phyloP scores from a whole-genome alignment of 2,113 vertebrate genomes.

The Perca fluviatilis region DNA sequence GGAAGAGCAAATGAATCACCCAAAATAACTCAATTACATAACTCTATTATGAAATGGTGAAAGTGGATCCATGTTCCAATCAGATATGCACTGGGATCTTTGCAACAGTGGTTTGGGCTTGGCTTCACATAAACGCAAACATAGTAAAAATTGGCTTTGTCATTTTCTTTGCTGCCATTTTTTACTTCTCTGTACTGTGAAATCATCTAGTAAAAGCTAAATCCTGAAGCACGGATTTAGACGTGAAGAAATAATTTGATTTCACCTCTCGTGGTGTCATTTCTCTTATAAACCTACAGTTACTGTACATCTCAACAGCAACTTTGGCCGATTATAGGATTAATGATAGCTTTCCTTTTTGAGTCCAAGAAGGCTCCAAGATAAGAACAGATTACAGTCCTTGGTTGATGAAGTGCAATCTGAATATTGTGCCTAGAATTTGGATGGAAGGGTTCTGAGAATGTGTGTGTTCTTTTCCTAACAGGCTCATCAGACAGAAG shows the following conservation, averaged over 20 bases:
- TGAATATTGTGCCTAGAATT: neutral
- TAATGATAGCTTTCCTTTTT: neutral
- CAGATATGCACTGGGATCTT: neutral
- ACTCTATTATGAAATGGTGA: neutral
- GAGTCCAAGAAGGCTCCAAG: neutral
- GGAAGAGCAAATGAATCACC: neutral
- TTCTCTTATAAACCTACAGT: too few relatives aligned
- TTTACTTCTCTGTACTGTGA: neutral
- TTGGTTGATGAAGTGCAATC: neutral
- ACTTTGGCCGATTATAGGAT: neutral
- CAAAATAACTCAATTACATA: neutral
- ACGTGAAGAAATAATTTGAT: too few relatives aligned
- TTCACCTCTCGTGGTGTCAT: too few relatives aligned
- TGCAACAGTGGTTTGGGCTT: neutral
- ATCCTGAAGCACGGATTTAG: neutral
- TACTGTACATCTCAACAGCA: neutral
- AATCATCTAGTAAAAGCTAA: neutral
- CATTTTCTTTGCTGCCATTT: too few relatives aligned
- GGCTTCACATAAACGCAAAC: neutral
- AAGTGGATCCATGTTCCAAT: neutral
- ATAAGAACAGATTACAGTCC: neutral
- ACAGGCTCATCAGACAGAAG: slow-evolving; percentile 16
- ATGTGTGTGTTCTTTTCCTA: slow-evolving; percentile 1
- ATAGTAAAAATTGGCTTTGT: too few relatives aligned
- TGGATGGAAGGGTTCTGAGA: neutral